Conservation (phyloP, 2,113 vertebrate genomes). For the Callospermophilus lateralis region DNA sequence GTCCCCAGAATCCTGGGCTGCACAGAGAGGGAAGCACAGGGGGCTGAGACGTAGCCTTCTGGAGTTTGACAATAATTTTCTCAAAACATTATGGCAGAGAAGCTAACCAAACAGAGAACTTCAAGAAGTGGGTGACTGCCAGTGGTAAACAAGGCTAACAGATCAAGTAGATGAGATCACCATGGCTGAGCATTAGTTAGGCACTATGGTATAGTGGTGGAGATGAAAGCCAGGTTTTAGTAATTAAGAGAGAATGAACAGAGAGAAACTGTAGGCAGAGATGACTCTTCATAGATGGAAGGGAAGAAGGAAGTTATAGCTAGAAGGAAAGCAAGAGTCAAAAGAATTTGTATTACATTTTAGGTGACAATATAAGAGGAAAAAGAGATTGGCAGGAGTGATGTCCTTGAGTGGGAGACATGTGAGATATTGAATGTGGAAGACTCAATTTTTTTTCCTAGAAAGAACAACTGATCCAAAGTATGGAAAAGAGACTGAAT, state of each 20-base stretch:
- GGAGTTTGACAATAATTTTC: background rate
- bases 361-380: background rate
- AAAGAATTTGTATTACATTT: background rate
- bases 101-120: background rate
- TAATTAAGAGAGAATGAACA: background rate
- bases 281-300: background rate
- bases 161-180: background rate
- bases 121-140: background rate
- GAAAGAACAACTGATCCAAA: slow-evolving; percentile 2
- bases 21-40: background rate
- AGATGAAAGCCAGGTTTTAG: background rate
- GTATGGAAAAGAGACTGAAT: background rate
- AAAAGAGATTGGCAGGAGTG: background rate
- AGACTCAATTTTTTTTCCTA: background rate
- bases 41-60: background rate
- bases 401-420: background rate
- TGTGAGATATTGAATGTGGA: background rate
- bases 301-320: background rate
- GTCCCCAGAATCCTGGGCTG: background rate
- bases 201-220: background rate
- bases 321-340: background rate
- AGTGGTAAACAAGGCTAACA: background rate
- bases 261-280: background rate
- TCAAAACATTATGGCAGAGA: background rate
- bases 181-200: background rate